Evolutionary conservation across 2,888 invertebrate species (phyloP), one percentile per base, ranked within the genome.

Genomic region (Microctonus brassicae): DNA sequence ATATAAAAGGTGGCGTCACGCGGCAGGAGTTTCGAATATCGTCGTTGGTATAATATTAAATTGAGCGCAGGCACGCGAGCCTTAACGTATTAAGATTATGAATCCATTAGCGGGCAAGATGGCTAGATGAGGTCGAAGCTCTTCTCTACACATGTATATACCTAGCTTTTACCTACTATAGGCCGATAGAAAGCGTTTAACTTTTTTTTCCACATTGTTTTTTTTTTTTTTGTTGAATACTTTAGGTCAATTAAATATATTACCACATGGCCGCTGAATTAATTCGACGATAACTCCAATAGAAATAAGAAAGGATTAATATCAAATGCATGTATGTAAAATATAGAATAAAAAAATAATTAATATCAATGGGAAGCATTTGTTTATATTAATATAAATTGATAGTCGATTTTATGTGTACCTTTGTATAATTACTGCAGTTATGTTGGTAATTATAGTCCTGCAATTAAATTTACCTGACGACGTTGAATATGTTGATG

Each of bases 51-150:
- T 77, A 79, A 80, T 80, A 80, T 81, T 78, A 81, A 83, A 82
- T 82, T 81, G 82, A 76, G 78, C 72, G 74, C 75, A 77, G 79
- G 77, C 82, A 82, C 82, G 83, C 80, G 78, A 82, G 62, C 70
- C 66, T 76, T 74, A 73, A 78, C 70, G 78, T 83, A 84, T 82
- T 82, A 84, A 84, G 83, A 83, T 83, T 83, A 83, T 81, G 83
- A 83, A 83, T 84, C 83, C 83, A 84, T 84, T 84, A 84, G 81
- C 76, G 60, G 29, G 75, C 74, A 69, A 75, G 75, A 78, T 78
- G 75, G 66, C 71, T 75, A 75, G 75, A 75, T 75, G 76, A 67
- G 74, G 69, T 68, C 66, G 69, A 70, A 57, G 20, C 63, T 11
- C 39, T 39, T 58, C 69, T 11, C 47, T 61, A 24, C 24, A 6